Conservation (phyloP, 2,797 vertebrate species). For the Gephyroberyx darwinii region DNA sequence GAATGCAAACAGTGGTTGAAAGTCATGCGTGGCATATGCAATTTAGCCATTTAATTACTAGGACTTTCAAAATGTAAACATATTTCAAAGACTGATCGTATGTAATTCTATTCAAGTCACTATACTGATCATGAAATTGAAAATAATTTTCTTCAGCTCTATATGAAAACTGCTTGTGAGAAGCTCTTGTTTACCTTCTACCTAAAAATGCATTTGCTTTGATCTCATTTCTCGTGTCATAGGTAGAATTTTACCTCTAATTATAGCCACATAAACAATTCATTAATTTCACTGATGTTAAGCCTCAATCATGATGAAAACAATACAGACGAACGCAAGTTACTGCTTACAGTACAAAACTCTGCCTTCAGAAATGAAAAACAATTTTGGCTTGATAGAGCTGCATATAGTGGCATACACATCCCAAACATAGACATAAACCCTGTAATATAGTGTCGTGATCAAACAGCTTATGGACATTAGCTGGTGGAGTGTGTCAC, state of each 20-base stretch:
- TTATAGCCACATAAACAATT: no score
- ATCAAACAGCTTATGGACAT: not conserved
- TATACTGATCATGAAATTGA: no score
- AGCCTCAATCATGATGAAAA: no score
- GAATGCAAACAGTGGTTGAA: slow-evolving; percentile 30
- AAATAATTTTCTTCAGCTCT: no score
- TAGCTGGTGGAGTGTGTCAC: not conserved
- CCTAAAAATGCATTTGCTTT: not conserved
- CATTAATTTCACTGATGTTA: no score
- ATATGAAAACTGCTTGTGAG: no score
- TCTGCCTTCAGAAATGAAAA: not conserved
- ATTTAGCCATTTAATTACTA: slow-evolving; percentile 26
- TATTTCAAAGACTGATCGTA: not conserved
- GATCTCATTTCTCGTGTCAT: not conserved
- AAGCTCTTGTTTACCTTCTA: no score
- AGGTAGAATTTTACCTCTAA: not conserved
- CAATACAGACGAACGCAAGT: no score
- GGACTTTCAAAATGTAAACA: not conserved
- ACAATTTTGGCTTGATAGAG: not conserved
- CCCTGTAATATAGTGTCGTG: not conserved
- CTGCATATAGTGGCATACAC: not conserved
- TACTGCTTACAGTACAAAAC: not conserved
- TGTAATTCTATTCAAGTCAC: no score
- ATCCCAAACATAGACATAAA: not conserved
- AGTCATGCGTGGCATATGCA: slow-evolving; percentile 30